Evolutionary conservation across 2,888 invertebrate genomes (phyloP).

Genomic region (Subacronicta megacephala): DNA sequence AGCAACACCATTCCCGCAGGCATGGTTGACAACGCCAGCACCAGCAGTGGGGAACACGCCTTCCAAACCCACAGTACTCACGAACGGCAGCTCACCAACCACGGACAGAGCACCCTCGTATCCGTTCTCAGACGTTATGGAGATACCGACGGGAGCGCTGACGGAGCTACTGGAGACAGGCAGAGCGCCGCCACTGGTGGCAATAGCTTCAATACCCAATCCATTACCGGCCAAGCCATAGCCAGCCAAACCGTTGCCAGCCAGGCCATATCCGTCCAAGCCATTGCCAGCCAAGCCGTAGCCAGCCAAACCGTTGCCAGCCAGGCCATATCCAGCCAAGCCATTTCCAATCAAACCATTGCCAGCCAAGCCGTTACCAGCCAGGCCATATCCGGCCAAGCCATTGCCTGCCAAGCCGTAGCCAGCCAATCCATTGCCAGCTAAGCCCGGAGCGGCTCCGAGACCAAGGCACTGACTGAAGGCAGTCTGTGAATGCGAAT

Average conservation of each 20-base stretch:
- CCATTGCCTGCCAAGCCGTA: neutral
- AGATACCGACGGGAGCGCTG: slow-evolving; percentile 65
- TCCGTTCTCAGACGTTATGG: slow-evolving; percentile 67
- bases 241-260: slow-evolving; percentile 5
- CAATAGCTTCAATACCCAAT: slow-evolving; percentile 47
- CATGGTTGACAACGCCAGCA: slow-evolving; percentile 63
- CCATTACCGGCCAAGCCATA: slow-evolving; percentile 6
- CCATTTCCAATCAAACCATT: neutral
- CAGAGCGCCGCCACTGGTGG: slow-evolving; percentile 67
- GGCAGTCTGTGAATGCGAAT: neutral
- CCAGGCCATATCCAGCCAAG: neutral
- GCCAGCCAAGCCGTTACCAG: neutral
- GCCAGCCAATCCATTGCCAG: neutral
- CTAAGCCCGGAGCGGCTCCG: too few relatives aligned
- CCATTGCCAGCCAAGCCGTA: slow-evolving; percentile 8
- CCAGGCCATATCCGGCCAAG: neutral
- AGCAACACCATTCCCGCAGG: slow-evolving; percentile 65
- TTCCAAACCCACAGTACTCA: slow-evolving; percentile 66
- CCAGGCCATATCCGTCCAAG: neutral
- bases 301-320: neutral
- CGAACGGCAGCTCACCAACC: slow-evolving; percentile 70
- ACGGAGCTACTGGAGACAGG: slow-evolving; percentile 65
- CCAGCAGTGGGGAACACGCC: slow-evolving; percentile 69
- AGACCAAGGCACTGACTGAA: neutral
- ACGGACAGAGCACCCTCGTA: slow-evolving; percentile 67